phyloP scores from a whole-genome alignment of 2,797 vertebrate genomes.

The Oryzias dopingdopingensis region DNA sequence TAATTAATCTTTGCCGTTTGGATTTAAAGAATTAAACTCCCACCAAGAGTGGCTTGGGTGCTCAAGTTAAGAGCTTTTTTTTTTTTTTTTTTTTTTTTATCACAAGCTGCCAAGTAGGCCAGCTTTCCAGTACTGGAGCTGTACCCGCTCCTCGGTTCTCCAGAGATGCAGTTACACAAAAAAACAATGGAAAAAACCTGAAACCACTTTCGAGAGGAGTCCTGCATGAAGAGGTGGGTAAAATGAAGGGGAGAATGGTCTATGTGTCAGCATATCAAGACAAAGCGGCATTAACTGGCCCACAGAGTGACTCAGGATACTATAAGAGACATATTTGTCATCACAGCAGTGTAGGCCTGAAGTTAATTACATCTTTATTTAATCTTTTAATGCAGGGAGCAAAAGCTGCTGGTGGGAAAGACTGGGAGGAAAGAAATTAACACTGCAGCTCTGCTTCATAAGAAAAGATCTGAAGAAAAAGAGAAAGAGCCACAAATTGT shows the following conservation, averaged over 20 bases:
- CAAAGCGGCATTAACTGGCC: slow-evolving; percentile 5
- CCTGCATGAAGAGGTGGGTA: slow-evolving; percentile 1
- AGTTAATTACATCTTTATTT: slow-evolving; percentile 31
- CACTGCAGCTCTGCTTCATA: not conserved
- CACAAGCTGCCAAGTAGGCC: slow-evolving; percentile 45
- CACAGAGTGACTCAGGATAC: slow-evolving; percentile 13
- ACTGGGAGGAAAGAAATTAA: slow-evolving; percentile 2
- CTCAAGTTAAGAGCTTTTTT: slow-evolving; percentile 22
- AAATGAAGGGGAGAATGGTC: slow-evolving; percentile 13
- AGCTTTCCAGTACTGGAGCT: slow-evolving; percentile 39
- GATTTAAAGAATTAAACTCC: slow-evolving; percentile 27
- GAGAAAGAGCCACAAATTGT: too few relatives aligned
- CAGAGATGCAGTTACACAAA: slow-evolving; percentile 32
- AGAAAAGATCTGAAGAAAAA: too few relatives aligned
- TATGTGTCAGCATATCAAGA: slow-evolving; percentile 12
- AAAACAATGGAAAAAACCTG: slow-evolving; percentile 22
- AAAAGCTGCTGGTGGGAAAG: slow-evolving; percentile 3
- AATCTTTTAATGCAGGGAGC: slow-evolving; percentile 22
- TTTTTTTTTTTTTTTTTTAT: slow-evolving; percentile 10
- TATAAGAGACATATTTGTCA: slow-evolving; percentile 23
- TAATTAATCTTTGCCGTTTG: slow-evolving; percentile 22
- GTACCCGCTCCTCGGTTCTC: slow-evolving; percentile 30
- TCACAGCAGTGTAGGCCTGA: slow-evolving; percentile 10
- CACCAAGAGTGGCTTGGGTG: slow-evolving; percentile 30
- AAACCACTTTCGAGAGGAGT: slow-evolving; percentile 18